These are phyloP conservation scores for Catostylus mosaicus DNA, from an alignment of 30 jellyfish, hydroid and myxozoan genomes.

Conservation along the genomic window DNA sequence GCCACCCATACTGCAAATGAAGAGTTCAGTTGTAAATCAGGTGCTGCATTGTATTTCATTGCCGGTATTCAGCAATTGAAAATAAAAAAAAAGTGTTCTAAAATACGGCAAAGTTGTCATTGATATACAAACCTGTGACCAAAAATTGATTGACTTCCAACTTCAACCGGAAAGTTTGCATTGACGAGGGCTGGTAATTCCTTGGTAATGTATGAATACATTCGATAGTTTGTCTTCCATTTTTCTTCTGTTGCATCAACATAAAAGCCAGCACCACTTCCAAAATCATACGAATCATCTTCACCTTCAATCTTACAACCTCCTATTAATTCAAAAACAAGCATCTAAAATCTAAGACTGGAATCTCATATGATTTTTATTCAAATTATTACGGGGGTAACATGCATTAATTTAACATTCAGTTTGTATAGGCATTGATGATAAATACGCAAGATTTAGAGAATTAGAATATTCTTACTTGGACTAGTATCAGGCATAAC, in stretches of 20 bases:
- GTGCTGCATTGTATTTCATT: no score
- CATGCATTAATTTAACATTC: no score
- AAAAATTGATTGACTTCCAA: constrained; percentile 78
- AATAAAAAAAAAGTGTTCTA: no score
- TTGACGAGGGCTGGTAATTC: constrained; percentile 81
- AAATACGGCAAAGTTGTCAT: no score
- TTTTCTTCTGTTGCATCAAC: constrained; percentile 96
- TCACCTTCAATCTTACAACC: constrained; percentile 94
- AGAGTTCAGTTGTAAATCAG: no score
- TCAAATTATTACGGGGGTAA: no score
- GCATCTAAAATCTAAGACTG: no score
- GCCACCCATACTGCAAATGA: constrained; percentile 92
- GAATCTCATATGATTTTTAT: neutral
- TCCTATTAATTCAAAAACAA: constrained; percentile 23
- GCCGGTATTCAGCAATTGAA: no score
- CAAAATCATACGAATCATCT: constrained; percentile 93
- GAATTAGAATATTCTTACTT: constrained; percentile 16
- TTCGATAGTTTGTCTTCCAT: constrained; percentile 92
- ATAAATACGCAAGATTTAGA: no score
- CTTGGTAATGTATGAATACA: constrained; percentile 91
- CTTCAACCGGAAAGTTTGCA: constrained; percentile 77
- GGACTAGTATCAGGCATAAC: constrained; percentile 99
- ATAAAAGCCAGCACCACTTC: constrained; percentile 97
- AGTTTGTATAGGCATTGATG: no score
- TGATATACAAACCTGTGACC: constrained; percentile 80